Evolutionary conservation across 2,888 invertebrate genomes (phyloP).

Genomic region (Branchinecta sandiegonensis): DNA sequence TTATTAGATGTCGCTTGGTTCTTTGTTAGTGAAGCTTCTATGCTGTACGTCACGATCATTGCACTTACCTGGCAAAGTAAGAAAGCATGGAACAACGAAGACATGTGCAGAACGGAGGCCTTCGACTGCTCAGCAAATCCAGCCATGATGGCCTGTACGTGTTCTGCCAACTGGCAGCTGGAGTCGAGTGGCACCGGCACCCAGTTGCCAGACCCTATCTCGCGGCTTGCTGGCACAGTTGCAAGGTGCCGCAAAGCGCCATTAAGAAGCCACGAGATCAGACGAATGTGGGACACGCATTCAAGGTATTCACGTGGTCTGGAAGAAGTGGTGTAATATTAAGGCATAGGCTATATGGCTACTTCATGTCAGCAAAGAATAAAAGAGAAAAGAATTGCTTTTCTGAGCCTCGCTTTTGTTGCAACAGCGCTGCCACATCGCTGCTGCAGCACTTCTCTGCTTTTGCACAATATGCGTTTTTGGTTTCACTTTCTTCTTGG

Average conservation of each 20-base stretch:
- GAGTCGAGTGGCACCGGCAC: conserved; percentile 91
- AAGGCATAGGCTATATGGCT: too few species aligned
- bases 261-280: conserved; percentile 86
- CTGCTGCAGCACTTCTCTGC: too few species aligned
- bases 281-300: conserved; percentile 81
- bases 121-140: conserved; percentile 93
- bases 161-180: conserved; percentile 90
- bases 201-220: conserved; percentile 31
- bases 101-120: conserved; percentile 83
- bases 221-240: conserved; percentile 20
- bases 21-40: conserved; percentile 19
- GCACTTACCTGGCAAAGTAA: conserved; percentile 70
- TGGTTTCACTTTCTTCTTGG: too few species aligned
- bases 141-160: conserved; percentile 87
- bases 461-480: too few species aligned
- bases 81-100: conserved; percentile 90
- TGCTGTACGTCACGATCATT: background rate
- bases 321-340: conserved; percentile 27
- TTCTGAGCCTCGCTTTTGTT: too few species aligned
- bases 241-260: conserved; percentile 52
- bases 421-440: too few species aligned
- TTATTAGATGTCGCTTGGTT: background rate
- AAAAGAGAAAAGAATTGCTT: too few species aligned
- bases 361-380: too few species aligned
- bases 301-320: conserved; percentile 89